phyloP scores from a whole-genome alignment of 2,888 invertebrate species.

The Camponotus fellah region DNA sequence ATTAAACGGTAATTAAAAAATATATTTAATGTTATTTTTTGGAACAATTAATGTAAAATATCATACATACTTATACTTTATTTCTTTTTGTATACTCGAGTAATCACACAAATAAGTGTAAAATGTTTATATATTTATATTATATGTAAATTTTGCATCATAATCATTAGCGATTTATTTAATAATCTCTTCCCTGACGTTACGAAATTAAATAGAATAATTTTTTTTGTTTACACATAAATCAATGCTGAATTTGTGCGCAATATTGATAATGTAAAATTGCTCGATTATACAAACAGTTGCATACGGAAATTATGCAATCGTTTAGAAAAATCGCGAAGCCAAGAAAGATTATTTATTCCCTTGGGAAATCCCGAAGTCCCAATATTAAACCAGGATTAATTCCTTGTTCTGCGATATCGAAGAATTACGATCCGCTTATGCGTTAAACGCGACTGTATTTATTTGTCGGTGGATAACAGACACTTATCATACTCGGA shows the following conservation, averaged over 20 bases:
- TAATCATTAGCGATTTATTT: background rate
- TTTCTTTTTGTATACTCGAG: background rate
- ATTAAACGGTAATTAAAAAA: too few species aligned
- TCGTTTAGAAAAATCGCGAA: background rate
- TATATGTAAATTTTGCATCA: background rate
- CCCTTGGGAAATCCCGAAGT: background rate
- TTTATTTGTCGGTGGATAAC: slow-evolving; percentile 11
- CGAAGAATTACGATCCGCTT: background rate
- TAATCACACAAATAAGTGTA: background rate
- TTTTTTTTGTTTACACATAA: background rate
- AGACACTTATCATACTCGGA: slow-evolving; percentile 18
- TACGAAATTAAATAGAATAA: background rate
- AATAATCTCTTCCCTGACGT: background rate
- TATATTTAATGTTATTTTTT: background rate
- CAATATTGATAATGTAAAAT: slow-evolving; percentile 7
- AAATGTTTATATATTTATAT: background rate
- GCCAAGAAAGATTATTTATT: background rate
- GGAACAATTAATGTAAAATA: background rate
- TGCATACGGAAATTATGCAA: background rate
- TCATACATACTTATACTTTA: background rate
- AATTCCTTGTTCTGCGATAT: background rate
- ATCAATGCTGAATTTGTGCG: background rate
- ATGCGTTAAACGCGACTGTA: background rate
- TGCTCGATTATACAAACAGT: slow-evolving; percentile 13
- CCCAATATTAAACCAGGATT: slow-evolving; percentile 14